These are phyloP conservation scores for Rafetus swinhoei DNA, from an alignment of 2,113 vertebrate species.

Conservation along the genomic window DNA sequence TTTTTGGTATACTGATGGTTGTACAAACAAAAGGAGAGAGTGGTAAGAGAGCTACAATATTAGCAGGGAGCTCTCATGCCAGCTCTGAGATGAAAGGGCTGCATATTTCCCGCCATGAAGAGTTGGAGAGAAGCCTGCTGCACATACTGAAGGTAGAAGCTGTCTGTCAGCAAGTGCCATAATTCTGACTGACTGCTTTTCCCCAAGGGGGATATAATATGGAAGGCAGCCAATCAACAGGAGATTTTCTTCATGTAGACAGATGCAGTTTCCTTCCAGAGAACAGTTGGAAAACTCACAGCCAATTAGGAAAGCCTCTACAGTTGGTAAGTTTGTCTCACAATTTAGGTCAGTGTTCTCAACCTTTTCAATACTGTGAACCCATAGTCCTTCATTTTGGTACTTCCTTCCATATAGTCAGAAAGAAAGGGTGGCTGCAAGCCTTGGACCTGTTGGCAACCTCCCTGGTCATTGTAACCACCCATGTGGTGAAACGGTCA, in stretches of 20 bases:
- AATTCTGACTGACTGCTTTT: not conserved
- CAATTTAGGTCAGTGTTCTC: not conserved
- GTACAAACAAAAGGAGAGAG: not conserved
- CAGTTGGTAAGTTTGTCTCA: not conserved
- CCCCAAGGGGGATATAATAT: not conserved
- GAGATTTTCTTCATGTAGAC: not conserved
- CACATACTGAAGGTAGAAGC: not conserved
- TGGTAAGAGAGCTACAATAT: not conserved
- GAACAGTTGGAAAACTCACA: not conserved
- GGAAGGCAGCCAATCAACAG: not conserved
- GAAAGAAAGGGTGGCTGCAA: not conserved
- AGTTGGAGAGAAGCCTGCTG: not conserved
- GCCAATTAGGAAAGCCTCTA: not conserved
- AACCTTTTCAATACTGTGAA: not conserved
- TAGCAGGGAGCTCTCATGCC: not conserved
- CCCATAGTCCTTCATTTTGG: not conserved
- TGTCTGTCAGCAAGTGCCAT: not conserved
- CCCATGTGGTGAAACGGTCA: not conserved
- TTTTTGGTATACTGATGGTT: not conserved
- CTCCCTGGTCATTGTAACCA: not conserved
- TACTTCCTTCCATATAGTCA: not conserved
- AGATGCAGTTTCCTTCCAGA: not conserved
- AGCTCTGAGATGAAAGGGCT: not conserved
- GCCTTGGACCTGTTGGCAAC: not conserved
- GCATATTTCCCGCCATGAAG: not conserved